These are phyloP conservation scores for Brienomyrus brachyistius DNA, from an alignment of 2,113 vertebrate species.

Conservation along the genomic window DNA sequence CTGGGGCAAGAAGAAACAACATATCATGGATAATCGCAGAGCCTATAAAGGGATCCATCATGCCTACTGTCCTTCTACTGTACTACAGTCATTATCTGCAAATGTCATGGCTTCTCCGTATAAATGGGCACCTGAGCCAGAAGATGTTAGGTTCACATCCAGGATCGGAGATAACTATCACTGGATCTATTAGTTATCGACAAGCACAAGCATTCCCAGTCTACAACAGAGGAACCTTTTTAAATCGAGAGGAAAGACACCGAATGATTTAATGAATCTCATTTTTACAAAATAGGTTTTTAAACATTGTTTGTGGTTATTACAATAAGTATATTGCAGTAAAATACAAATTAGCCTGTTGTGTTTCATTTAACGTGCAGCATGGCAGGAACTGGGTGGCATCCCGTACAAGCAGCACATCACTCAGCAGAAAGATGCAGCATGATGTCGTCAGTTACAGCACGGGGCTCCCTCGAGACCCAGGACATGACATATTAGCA, in stretches of 20 bases:
- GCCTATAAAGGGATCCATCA: background rate
- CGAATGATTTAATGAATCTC: background rate
- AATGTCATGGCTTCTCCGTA: background rate
- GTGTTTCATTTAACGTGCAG: background rate
- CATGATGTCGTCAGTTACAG: background rate
- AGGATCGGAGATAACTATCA: background rate
- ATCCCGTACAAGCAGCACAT: background rate
- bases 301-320: background rate
- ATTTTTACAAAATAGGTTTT: background rate
- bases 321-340: background rate
- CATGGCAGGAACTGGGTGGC: background rate
- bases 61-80: background rate
- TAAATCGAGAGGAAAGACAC: background rate
- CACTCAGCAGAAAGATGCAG: background rate
- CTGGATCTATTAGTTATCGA: background rate
- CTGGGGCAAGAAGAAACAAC: background rate
- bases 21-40: background rate
- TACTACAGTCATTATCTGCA: background rate
- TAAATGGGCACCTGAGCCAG: background rate
- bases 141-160: background rate
- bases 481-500: background rate
- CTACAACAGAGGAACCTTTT: background rate
- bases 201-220: background rate
- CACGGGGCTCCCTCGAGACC: background rate
- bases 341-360: background rate